Evolutionary conservation across 1,140 invertebrate genomes (phyloP).

Genomic region (Carposina sasakii): DNA sequence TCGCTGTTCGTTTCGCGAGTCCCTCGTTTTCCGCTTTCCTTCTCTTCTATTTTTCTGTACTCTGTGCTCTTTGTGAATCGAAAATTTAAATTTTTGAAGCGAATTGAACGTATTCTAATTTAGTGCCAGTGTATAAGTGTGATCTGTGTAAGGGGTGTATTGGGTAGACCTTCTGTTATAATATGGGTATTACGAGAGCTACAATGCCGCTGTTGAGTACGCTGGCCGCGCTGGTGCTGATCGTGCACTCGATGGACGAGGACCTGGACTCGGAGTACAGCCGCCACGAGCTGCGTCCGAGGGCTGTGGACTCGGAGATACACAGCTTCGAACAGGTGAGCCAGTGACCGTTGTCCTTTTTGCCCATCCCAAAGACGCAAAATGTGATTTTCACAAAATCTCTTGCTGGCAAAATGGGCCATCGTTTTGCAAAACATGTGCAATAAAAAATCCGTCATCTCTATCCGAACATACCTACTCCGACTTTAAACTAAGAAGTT

Average conservation of each 20-base stretch:
- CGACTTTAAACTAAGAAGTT: no score
- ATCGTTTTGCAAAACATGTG: no score
- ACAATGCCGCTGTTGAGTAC: conserved; percentile 58
- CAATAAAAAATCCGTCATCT: no score
- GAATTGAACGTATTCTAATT: conserved; percentile 2
- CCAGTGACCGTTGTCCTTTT: no score
- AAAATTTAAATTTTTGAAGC: no score
- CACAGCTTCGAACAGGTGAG: no score
- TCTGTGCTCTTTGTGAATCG: conserved; percentile 14
- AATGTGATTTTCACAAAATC: no score
- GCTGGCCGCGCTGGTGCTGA: conserved; percentile 61
- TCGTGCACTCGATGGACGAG: conserved; percentile 57
- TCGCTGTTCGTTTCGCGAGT: conserved; percentile 1
- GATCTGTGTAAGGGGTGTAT: conserved; percentile 23
- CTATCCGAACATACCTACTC: no score
- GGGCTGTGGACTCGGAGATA: no score
- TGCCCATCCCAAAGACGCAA: no score
- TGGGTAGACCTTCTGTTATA: conserved; percentile 31
- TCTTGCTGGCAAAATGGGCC: no score
- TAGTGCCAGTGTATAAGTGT: conserved; percentile 13
- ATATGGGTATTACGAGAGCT: conserved; percentile 54
- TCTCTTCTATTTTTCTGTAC: conserved; percentile 29
- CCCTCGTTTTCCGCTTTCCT: conserved; percentile 29
- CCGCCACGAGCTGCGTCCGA: no score
- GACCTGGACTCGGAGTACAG: conserved; percentile 18